phyloP scores from a whole-genome alignment of 2,113 vertebrate species.

The Hippolais icterina region DNA sequence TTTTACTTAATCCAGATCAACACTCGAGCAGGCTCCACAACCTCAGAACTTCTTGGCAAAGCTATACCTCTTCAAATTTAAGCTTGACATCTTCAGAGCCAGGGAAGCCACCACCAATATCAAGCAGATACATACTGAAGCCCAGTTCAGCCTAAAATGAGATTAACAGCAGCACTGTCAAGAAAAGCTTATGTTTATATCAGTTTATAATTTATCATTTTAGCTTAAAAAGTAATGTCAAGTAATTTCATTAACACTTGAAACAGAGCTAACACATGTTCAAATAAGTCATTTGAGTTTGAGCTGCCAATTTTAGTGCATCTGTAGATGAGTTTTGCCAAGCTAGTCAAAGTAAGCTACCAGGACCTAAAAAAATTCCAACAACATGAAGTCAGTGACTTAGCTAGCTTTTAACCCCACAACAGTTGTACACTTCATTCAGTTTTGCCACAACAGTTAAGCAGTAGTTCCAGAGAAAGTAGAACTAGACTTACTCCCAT shows the following conservation, averaged over 20 bases:
- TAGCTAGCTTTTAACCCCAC: background rate
- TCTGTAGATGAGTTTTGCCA: background rate
- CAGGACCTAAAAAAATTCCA: background rate
- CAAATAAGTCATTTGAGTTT: background rate
- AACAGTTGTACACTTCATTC: background rate
- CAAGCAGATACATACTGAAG: conserved; percentile 90
- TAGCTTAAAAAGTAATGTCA: background rate
- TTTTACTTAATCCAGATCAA: background rate
- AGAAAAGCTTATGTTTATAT: background rate
- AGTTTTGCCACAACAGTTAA: background rate
- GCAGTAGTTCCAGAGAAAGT: background rate
- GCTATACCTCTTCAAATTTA: conserved; percentile 93
- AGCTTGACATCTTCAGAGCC: conserved; percentile 93
- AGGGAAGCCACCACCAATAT: conserved; percentile 96
- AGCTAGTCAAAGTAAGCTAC: background rate
- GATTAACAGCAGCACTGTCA: background rate
- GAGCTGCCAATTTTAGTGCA: background rate
- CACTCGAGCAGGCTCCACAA: background rate
- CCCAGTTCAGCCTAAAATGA: conserved; percentile 85
- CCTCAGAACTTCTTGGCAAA: background rate
- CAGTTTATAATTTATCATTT: background rate
- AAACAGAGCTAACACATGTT: background rate
- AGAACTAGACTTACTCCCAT: conserved; percentile 85
- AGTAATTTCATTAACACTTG: background rate
- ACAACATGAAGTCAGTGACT: background rate